A percentile compares a stretch with the other conserved stretches of the same genome.
Evolutionary conservation across 2,113 vertebrate genomes (phyloP).

Genomic region (Gallinago media): DNA sequence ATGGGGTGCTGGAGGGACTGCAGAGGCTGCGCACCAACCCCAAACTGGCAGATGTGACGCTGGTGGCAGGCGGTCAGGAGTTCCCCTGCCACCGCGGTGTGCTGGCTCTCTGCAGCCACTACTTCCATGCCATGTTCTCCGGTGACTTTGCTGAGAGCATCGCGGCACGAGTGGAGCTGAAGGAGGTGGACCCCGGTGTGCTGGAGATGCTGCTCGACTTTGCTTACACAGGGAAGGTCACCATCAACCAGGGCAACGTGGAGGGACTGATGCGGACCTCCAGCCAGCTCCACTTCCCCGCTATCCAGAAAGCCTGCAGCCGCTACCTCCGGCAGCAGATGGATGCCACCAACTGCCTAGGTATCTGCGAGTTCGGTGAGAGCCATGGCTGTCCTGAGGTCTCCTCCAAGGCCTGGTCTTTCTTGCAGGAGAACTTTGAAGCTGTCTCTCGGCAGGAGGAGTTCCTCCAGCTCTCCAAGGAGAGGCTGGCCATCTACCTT

Average conservation of each 20-base stretch:
- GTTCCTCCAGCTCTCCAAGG: slow-evolving; percentile 87
- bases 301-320: slow-evolving; percentile 89
- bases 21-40: slow-evolving; percentile 85
- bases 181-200: slow-evolving; percentile 81
- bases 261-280: slow-evolving; percentile 88
- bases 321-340: slow-evolving; percentile 97
- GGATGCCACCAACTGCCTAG: slow-evolving; percentile 92
- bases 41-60: slow-evolving; percentile 88
- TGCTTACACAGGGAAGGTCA: slow-evolving; percentile 92
- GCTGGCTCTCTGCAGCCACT: slow-evolving; percentile 93
- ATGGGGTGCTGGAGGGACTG: slow-evolving; percentile 90
- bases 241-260: slow-evolving; percentile 92
- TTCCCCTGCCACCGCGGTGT: slow-evolving; percentile 94
- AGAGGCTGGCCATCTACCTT: slow-evolving; percentile 84
- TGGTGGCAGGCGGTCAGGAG: slow-evolving; percentile 83
- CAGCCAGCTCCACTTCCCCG: slow-evolving; percentile 90
- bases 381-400: slow-evolving; percentile 91
- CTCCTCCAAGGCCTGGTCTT: slow-evolving; percentile 91
- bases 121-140: slow-evolving; percentile 94
- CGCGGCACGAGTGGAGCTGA: slow-evolving; percentile 88
- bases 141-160: slow-evolving; percentile 94
- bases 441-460: slow-evolving; percentile 88
- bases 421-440: slow-evolving; percentile 95
- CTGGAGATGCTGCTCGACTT: slow-evolving; percentile 89
- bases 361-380: slow-evolving; percentile 94